Base-by-base conservation (phyloP, 2,113 vertebrate species). In the Hylia prasina region DNA sequence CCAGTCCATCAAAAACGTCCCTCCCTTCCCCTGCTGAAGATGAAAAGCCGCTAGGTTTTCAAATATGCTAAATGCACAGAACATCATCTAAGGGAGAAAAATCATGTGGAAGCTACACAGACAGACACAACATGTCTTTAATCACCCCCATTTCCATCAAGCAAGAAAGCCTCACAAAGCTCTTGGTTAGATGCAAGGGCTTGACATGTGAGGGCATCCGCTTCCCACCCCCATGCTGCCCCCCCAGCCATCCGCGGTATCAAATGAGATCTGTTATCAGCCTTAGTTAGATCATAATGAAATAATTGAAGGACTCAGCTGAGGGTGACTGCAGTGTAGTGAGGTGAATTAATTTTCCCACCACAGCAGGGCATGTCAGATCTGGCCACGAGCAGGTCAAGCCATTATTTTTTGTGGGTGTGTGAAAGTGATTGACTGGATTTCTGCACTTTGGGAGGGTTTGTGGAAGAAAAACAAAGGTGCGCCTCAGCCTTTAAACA, bases 271-370 rank as follows among this genome's bases (percentile, higher is more conserved):
- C 82, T 95, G 82, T 95, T 96, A 96, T 95, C 91, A 95, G 93
- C 82, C 91, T 85, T 93, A 93, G 91, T 95, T 94, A 96, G 91
- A 95, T 94, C 93, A 95, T 96, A 97, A 96, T 95, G 93, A 96
- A 97, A 92, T 95, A 97, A 97, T 95, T 96, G 94, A 90, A 94
- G 92, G 91, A 92, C 90, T 91, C 91, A 90, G 84, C 94, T 96
- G 82, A 96, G 89, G 88, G 87, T 96, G 93, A 91, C 87, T 95
- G 91, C 82, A 92, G 90, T 71, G 80, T 92, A 95, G 86, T 71
- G 82, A 96, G 96, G 93, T 94, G 91, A 96, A 96, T 96, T 95
- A 95, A 96, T 97, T 96, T 96, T 89, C 92, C 94, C 88, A 94
- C 91, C 80, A 81, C 93, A 90, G 83, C 94, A 95, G 90, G 92